Conservation (phyloP, 2,888 invertebrate species). For the Cheilosia grossa region DNA sequence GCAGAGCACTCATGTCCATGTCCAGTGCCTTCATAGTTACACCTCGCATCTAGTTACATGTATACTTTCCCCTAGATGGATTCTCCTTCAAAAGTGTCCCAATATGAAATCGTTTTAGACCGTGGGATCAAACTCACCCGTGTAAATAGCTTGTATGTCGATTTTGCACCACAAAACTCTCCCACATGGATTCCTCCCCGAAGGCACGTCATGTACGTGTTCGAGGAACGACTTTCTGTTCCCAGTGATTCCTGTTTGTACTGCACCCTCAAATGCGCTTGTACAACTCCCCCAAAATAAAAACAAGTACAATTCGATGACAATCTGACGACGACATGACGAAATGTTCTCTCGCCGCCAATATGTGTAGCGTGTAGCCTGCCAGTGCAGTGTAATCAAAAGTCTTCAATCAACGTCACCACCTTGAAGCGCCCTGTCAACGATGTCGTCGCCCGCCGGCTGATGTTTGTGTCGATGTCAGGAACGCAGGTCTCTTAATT, state of each 20-base stretch:
- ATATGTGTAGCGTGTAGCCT: slow-evolving; percentile 34
- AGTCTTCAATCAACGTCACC: slow-evolving; percentile 65
- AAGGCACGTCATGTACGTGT: slow-evolving; percentile 6
- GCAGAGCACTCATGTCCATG: too few species aligned
- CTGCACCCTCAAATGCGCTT: slow-evolving; percentile 21
- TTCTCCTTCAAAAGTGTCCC: background rate
- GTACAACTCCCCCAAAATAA: background rate
- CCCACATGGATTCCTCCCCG: slow-evolving; percentile 8
- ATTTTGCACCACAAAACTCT: background rate
- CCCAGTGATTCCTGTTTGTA: slow-evolving; percentile 8
- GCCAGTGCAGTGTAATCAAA: slow-evolving; percentile 51
- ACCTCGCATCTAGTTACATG: too few species aligned
- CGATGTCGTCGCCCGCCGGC: background rate
- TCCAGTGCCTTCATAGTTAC: too few species aligned
- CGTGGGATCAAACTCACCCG: slow-evolving; percentile 33
- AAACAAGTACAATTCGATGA: slow-evolving; percentile 38
- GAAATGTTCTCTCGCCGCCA: slow-evolving; percentile 63
- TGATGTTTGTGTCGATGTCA: slow-evolving; percentile 22
- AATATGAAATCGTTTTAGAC: background rate
- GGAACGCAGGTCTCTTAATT: slow-evolving; percentile 69
- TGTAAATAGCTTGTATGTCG: background rate
- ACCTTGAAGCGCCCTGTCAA: slow-evolving; percentile 37
- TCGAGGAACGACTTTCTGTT: background rate
- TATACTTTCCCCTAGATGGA: too few species aligned
- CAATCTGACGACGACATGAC: slow-evolving; percentile 62